A percentile compares a stretch with the other conserved stretches of the same genome.
These are phyloP conservation scores for Ciconia boyciana DNA, from an alignment of 2,113 vertebrate genomes.

Conservation along the genomic window DNA sequence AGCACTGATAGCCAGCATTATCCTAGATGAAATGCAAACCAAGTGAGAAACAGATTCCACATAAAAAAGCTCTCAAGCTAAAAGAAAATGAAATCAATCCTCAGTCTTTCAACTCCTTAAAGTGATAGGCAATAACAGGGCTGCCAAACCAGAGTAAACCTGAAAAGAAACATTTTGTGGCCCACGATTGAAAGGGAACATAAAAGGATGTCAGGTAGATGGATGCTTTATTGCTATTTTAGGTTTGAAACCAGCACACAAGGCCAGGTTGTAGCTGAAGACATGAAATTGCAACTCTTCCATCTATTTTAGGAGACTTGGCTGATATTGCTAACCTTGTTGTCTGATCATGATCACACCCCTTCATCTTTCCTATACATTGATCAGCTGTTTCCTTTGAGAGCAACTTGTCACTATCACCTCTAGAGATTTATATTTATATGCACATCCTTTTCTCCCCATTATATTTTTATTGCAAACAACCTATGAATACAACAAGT, in stretches of 20 bases:
- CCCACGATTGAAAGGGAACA: slow-evolving; percentile 64
- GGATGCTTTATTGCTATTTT: slow-evolving; percentile 70
- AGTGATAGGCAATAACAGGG: slow-evolving; percentile 63
- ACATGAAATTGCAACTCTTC: slow-evolving; percentile 66
- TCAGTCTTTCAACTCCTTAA: slow-evolving; percentile 57
- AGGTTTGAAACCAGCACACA: slow-evolving; percentile 71
- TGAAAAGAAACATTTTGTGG: slow-evolving; percentile 44
- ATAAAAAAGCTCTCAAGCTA: slow-evolving; percentile 14
- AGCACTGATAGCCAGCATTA: slow-evolving; percentile 29
- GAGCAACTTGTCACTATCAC: not conserved
- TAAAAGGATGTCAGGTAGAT: slow-evolving; percentile 72
- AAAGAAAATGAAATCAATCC: slow-evolving; percentile 66
- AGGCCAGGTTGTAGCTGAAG: slow-evolving; percentile 58
- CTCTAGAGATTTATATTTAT: slow-evolving; percentile 19
- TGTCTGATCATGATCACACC: slow-evolving; percentile 21
- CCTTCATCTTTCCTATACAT: slow-evolving; percentile 17
- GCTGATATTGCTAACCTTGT: slow-evolving; percentile 48
- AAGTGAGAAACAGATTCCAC: slow-evolving; percentile 50
- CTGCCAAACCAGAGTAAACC: slow-evolving; percentile 63
- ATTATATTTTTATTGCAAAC: slow-evolving; percentile 18
- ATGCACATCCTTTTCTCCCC: not conserved
- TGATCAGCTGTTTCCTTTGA: slow-evolving; percentile 30
- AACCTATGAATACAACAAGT: not conserved
- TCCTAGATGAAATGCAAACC: slow-evolving; percentile 54
- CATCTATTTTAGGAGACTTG: slow-evolving; percentile 63